These are phyloP conservation scores for Morinoia aosen DNA, from an alignment of 2,888 invertebrate species.

Conservation along the genomic window DNA sequence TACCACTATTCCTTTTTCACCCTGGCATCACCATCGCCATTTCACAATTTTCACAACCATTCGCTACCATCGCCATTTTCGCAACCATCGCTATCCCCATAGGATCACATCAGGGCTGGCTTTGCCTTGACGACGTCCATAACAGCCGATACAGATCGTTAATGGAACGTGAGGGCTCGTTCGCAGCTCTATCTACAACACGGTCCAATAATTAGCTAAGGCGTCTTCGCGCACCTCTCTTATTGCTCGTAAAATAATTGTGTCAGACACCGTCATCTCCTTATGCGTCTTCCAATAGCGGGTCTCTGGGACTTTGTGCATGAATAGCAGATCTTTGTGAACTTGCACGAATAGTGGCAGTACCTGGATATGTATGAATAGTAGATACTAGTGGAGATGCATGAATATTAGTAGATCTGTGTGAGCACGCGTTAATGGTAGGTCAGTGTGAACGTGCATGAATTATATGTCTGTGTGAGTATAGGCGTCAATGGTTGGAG, in stretches of 20 bases:
- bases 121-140: not conserved
- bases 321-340: too few species aligned
- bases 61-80: not conserved
- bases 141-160: not conserved
- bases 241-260: not conserved
- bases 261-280: not conserved
- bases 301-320: not conserved
- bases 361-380: too few species aligned
- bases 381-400: too few species aligned
- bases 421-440: too few species aligned
- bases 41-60: not conserved
- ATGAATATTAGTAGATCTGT: too few species aligned
- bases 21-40: too few species aligned
- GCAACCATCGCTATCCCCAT: not conserved
- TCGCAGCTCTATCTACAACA: not conserved
- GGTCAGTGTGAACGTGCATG: too few species aligned
- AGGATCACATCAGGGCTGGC: not conserved
- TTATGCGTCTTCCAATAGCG: not conserved
- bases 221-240: not conserved
- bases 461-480: too few species aligned
- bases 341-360: too few species aligned
- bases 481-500: too few species aligned
- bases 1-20: too few species aligned
- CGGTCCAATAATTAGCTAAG: not conserved
- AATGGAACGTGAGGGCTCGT: not conserved